Evolutionary conservation across 2,113 vertebrate species (phyloP), one percentile per base, ranked within the genome.

Genomic region (Suncus etruscus): DNA sequence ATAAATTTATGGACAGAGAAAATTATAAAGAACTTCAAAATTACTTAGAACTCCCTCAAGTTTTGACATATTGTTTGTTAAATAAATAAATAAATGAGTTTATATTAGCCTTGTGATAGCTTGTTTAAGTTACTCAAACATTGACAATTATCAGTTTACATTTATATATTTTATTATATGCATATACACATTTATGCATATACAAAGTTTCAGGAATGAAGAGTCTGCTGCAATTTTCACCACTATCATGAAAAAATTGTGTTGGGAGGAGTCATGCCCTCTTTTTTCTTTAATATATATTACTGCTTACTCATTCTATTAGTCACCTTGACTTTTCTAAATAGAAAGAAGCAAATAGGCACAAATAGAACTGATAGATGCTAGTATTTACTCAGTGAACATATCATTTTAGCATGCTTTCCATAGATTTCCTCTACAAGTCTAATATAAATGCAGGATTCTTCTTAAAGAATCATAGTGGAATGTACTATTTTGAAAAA

Each of bases 1-100:
- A 75, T 68, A 92, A 80, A 86, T 32, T 4, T 66, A 50, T 25
- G 47, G 3, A 8, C 48, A 78, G 69, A 63, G 39, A 31, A 54
- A 65, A 50, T 25, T 69, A 1, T 3, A 72, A 27, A 25, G 50
- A 73, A 63, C 12, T 25, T 93, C 25, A 45, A 29, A 48, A 54
- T 61, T 70, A 86, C 69, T 88, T 45, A 66, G 78, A 65, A 86
- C 8, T 78, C 14, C 47, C n/a, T 24, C 24, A 73, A 78, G 75
- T 54, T 61, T 81, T 32, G 66, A 39, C 16, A 27, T 54, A 32
- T 24, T 7, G 10, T 14, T 61, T 68, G 20, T 45, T 6, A 25
- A 82, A 50, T 31, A 7, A 8, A 32, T 32, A 24, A n/a, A 76
- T 27, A 50, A 68, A 72, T 84, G 50, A 54, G 1, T 45, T 51